Evolutionary conservation across 2,888 invertebrate species (phyloP).

Genomic region (Monochamus alternatus): DNA sequence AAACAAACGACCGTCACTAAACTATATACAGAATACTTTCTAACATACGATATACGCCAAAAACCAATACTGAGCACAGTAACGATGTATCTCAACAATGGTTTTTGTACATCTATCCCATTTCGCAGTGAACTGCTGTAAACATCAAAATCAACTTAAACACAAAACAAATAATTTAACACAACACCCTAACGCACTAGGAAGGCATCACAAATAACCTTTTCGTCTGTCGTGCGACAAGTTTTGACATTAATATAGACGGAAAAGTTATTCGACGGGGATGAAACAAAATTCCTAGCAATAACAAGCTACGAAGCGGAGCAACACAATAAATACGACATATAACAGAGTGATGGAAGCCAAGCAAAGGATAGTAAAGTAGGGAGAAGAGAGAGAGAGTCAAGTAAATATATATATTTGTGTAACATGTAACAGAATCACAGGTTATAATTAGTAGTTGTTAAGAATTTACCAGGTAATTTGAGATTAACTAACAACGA

Average conservation of each 20-base stretch:
- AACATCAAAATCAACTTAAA: constrained; percentile 37
- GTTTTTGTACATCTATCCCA: constrained; percentile 16
- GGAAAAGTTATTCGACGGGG: constrained; percentile 24
- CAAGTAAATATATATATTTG: constrained; percentile 45
- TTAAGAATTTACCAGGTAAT: constrained; percentile 22
- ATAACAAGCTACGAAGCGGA: constrained; percentile 64
- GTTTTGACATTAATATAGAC: background rate
- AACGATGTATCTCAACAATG: background rate
- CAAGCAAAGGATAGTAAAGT: constrained; percentile 62
- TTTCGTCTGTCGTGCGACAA: background rate
- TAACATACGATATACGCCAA: background rate
- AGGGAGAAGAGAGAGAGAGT: constrained; percentile 53
- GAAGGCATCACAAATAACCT: constrained; percentile 50
- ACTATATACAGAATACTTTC: background rate
- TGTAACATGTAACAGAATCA: constrained; percentile 58
- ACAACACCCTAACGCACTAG: constrained; percentile 56
- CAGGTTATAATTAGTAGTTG: constrained; percentile 24
- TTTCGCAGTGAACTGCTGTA: constrained; percentile 5
- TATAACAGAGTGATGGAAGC: constrained; percentile 60
- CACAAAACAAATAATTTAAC: constrained; percentile 52
- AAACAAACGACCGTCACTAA: background rate
- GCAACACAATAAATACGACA: constrained; percentile 61
- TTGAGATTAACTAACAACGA: constrained; percentile 18
- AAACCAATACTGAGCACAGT: background rate
- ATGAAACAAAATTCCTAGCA: constrained; percentile 29